Percentiles rank a stretch among this genome's conserved stretches.
Conservation (phyloP, 2,113 vertebrate genomes). For the Seriola quinqueradiata region DNA sequence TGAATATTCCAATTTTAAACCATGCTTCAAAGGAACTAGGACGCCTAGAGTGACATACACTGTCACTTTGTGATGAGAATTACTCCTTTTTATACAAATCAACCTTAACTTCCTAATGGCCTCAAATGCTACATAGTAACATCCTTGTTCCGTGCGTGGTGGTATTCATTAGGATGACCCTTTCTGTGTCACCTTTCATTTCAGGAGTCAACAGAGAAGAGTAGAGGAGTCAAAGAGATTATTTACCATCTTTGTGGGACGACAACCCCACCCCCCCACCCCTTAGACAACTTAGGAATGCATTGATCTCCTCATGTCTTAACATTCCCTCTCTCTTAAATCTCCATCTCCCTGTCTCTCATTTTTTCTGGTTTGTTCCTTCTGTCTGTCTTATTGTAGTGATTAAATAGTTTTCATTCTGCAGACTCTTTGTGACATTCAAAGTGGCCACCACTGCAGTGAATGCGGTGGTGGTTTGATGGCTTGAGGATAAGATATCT, state of each 20-base stretch:
- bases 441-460: not conserved
- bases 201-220: slow-evolving; percentile 70
- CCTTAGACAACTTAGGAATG: slow-evolving; percentile 72
- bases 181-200: slow-evolving; percentile 76
- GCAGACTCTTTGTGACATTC: slow-evolving; percentile 8
- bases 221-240: slow-evolving; percentile 66
- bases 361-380: slow-evolving; percentile 11
- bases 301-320: slow-evolving; percentile 75
- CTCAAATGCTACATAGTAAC: slow-evolving; percentile 60
- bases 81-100: slow-evolving; percentile 43
- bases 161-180: slow-evolving; percentile 77
- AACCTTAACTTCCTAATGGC: slow-evolving; percentile 44
- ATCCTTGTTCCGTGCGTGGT: slow-evolving; percentile 69
- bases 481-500: slow-evolving; percentile 56
- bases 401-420: slow-evolving; percentile 39
- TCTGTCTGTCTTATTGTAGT: slow-evolving; percentile 18
- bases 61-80: slow-evolving; percentile 34
- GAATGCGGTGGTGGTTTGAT: slow-evolving; percentile 36
- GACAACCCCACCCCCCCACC: slow-evolving; percentile 31
- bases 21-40: not conserved
- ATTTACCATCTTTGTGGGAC: slow-evolving; percentile 65
- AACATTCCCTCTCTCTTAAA: slow-evolving; percentile 55
- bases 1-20: slow-evolving; percentile 23
- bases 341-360: slow-evolving; percentile 12
- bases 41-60: slow-evolving; percentile 5